Conservation (phyloP, 2,888 invertebrate genomes). For the Epistrophe grossulariae region DNA sequence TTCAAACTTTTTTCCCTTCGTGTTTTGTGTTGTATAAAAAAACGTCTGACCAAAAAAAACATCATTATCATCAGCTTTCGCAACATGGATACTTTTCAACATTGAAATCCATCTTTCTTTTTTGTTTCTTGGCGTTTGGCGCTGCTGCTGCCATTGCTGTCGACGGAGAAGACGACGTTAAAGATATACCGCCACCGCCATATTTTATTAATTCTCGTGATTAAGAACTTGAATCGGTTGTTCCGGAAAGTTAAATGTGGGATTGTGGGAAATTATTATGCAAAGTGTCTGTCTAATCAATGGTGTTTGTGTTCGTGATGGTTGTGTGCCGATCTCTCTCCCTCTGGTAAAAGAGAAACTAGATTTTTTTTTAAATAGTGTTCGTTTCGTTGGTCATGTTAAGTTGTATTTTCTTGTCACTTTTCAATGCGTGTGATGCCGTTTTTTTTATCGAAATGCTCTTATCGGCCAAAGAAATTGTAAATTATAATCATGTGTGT, state of each 20-base stretch:
- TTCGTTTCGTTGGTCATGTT: not conserved
- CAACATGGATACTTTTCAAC: conserved; percentile 38
- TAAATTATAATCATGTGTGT: conserved; percentile 21
- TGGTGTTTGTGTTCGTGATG: conserved; percentile 36
- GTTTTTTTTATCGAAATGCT: conserved; percentile 23
- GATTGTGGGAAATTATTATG: conserved; percentile 58
- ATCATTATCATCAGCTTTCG: conserved; percentile 3
- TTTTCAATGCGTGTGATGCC: conserved; percentile 33
- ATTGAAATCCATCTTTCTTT: conserved; percentile 61
- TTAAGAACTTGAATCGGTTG: conserved; percentile 35
- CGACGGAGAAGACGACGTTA: conserved; percentile 9
- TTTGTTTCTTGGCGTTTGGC: conserved; percentile 16
- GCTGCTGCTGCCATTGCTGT: conserved; percentile 30
- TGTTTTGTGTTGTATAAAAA: not conserved
- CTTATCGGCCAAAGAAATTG: conserved; percentile 18
- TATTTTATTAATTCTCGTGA: conserved; percentile 65
- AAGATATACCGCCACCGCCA: conserved; percentile 66
- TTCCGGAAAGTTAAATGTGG: conserved; percentile 34
- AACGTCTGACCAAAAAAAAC: not conserved
- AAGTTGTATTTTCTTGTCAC: conserved; percentile 24
- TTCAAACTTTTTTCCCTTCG: conserved; percentile 42
- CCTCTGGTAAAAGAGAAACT: conserved; percentile 59
- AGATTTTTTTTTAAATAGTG: conserved; percentile 3
- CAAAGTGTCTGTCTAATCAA: conserved; percentile 56
- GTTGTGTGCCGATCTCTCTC: conserved; percentile 42